phyloP scores from a whole-genome alignment of 2,797 vertebrate genomes.

The Pipistrellus kuhlii region DNA sequence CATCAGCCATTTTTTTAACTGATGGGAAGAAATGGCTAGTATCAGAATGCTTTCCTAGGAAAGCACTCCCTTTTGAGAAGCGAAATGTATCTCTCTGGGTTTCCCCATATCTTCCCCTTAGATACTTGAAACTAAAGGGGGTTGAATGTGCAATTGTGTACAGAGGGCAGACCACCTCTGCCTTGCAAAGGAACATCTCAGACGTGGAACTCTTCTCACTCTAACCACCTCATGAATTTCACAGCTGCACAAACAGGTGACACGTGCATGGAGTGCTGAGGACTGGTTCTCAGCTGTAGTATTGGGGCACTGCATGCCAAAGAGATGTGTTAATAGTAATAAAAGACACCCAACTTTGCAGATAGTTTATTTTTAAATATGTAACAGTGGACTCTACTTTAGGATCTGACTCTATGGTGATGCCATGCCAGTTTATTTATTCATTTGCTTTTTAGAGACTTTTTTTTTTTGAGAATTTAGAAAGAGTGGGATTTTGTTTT shows the following conservation, averaged over 20 bases:
- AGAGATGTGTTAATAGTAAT: not conserved
- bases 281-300: accelerated
- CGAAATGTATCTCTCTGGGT: not conserved
- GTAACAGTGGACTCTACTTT: not conserved
- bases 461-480: not conserved
- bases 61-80: not conserved
- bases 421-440: not conserved
- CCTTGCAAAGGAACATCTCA: not conserved
- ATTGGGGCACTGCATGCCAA: not conserved
- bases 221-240: not conserved
- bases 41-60: not conserved
- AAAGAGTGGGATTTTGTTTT: not conserved
- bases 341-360: not conserved
- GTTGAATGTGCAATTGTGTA: not conserved
- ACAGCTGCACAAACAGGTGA: not conserved
- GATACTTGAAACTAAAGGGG: not conserved
- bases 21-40: not conserved
- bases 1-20: not conserved
- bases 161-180: not conserved
- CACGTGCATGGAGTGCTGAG: not conserved
- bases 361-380: not conserved
- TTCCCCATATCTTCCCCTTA: not conserved
- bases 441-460: not conserved
- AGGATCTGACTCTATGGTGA: not conserved
- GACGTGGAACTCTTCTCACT: not conserved